These are phyloP conservation scores for Eurytoma californica DNA, from an alignment of 2,888 invertebrate species.

Conservation along the genomic window DNA sequence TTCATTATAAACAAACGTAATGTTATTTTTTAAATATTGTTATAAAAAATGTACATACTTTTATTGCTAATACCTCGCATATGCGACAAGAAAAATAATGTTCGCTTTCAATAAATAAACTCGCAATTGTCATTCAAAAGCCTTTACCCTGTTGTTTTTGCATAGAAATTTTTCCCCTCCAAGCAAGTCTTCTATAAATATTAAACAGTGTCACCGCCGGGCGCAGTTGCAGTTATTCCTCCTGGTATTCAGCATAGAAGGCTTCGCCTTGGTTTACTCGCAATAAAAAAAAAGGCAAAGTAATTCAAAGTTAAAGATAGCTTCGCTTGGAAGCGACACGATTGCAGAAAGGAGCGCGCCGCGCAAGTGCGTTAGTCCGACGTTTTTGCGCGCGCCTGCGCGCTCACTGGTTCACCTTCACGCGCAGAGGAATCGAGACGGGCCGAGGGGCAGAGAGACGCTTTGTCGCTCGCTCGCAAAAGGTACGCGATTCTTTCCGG, in stretches of 20 bases:
- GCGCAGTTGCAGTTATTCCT: background rate
- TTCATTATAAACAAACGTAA: too few species aligned
- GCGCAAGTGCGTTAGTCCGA: background rate
- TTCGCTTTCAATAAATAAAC: too few species aligned
- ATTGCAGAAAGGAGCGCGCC: slow-evolving; percentile 5
- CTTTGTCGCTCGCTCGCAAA: background rate
- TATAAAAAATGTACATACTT: too few species aligned
- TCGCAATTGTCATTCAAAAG: too few species aligned
- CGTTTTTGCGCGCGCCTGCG: slow-evolving; percentile 10
- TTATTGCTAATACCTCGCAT: too few species aligned
- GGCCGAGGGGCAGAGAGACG: background rate
- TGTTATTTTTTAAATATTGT: too few species aligned
- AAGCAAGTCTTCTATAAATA: background rate
- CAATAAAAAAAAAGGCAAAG: background rate
- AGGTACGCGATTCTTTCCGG: slow-evolving; percentile 18
- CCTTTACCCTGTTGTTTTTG: background rate
- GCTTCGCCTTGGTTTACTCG: background rate
- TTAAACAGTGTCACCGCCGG: background rate
- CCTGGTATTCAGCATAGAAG: background rate
- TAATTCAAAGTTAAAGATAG: slow-evolving; percentile 13
- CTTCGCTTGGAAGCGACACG: background rate
- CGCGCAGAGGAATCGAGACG: slow-evolving; percentile 9
- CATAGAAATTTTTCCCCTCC: background rate
- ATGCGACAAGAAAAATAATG: too few species aligned
- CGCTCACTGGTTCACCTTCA: slow-evolving; percentile 28